A percentile compares a stretch with the other conserved stretches of the same genome.
phyloP scores from a whole-genome alignment of 2,113 vertebrate genomes.

The Scytalopus superciliaris region DNA sequence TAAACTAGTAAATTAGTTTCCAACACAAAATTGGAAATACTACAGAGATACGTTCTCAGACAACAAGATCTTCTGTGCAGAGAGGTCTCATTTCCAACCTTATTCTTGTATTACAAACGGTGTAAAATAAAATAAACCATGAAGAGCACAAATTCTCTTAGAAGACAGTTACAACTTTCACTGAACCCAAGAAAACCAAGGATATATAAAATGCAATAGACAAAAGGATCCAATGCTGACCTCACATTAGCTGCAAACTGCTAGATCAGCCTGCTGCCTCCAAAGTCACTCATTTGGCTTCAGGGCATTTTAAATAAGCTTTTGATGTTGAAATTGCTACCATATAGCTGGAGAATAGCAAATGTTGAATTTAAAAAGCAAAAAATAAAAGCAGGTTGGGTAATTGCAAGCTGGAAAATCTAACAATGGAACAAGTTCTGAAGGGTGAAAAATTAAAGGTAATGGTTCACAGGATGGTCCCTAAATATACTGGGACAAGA shows the following conservation, averaged over 20 bases:
- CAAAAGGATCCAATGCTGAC: not conserved
- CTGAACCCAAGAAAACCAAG: not conserved
- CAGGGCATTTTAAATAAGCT: slow-evolving; percentile 11
- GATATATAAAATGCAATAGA: not conserved
- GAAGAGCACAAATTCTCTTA: not conserved
- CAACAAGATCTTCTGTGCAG: not conserved
- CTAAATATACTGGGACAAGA: not conserved
- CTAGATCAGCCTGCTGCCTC: not conserved
- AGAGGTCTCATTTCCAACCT: not conserved
- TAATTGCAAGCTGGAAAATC: not conserved
- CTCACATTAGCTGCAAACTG: not conserved
- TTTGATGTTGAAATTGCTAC: slow-evolving; percentile 9
- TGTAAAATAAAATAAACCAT: not conserved
- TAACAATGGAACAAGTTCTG: not conserved
- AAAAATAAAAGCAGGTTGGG: not conserved
- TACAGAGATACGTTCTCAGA: not conserved
- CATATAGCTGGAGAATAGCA: not conserved
- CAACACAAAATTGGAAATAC: not conserved
- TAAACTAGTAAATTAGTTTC: not conserved
- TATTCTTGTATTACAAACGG: not conserved
- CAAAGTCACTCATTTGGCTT: slow-evolving; percentile 12
- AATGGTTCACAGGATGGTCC: not conserved
- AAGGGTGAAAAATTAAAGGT: not conserved
- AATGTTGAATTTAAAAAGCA: not conserved
- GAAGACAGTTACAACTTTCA: not conserved